A percentile compares a stretch with the other conserved stretches of the same genome.
These are phyloP conservation scores for Helleia helle DNA, from an alignment of 2,888 invertebrate species.

Conservation along the genomic window DNA sequence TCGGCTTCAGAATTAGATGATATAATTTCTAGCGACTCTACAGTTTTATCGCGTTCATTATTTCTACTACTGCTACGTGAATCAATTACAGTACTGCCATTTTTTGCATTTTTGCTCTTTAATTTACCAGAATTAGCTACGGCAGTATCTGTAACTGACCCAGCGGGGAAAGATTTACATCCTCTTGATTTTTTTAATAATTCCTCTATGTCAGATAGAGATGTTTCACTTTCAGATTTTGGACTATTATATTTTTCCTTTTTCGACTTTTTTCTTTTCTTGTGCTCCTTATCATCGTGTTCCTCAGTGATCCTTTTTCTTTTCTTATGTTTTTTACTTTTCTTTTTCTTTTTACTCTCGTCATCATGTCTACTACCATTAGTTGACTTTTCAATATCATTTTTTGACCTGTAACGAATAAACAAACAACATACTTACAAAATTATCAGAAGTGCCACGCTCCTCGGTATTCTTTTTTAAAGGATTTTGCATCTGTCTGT, in stretches of 20 bases:
- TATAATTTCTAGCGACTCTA: slow-evolving; percentile 72
- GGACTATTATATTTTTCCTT: slow-evolving; percentile 72
- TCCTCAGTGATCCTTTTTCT: slow-evolving; percentile 76
- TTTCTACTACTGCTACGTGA: slow-evolving; percentile 26
- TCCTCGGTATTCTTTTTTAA: slow-evolving; percentile 28
- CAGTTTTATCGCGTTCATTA: slow-evolving; percentile 25
- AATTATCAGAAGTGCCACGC: slow-evolving; percentile 17
- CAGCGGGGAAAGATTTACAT: slow-evolving; percentile 31
- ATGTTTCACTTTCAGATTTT: slow-evolving; percentile 52
- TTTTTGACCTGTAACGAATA: slow-evolving; percentile 33
- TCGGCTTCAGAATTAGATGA: slow-evolving; percentile 81
- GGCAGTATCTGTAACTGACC: slow-evolving; percentile 25
- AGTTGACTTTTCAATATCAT: slow-evolving; percentile 31
- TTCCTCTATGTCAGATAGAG: slow-evolving; percentile 51
- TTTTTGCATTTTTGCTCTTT: slow-evolving; percentile 30
- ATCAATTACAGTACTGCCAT: slow-evolving; percentile 33
- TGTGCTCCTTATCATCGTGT: slow-evolving; percentile 59
- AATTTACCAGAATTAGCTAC: slow-evolving; percentile 25
- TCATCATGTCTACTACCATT: slow-evolving; percentile 37
- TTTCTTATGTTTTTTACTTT: slow-evolving; percentile 78
- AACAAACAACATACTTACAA: slow-evolving; percentile 37
- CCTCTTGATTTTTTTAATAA: slow-evolving; percentile 50
- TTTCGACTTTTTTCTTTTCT: slow-evolving; percentile 71
- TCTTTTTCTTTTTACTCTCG: slow-evolving; percentile 65
- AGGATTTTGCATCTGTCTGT: slow-evolving; percentile 39